phyloP scores from a whole-genome alignment of 35 echinoderm and acorn worm species.

The Lytechinus pictus region DNA sequence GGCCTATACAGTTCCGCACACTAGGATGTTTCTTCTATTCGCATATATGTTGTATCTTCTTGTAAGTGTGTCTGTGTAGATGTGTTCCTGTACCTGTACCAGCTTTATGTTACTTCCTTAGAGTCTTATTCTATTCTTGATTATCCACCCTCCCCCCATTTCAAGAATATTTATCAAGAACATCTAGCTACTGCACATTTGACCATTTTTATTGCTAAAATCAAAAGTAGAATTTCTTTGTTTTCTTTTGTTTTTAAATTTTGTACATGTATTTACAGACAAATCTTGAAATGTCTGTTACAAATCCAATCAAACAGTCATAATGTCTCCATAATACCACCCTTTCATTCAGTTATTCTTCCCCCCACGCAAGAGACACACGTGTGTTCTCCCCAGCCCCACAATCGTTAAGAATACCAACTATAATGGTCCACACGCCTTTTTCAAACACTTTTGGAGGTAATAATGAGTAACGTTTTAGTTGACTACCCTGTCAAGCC shows the following conservation, averaged over 20 bases:
- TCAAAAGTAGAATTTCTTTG: neutral
- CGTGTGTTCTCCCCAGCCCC: neutral
- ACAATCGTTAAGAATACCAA: neutral
- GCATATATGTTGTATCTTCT: neutral
- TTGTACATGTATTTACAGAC: neutral
- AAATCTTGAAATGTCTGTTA: neutral
- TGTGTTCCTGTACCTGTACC: neutral
- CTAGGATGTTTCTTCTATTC: neutral
- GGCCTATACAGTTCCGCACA: too few species aligned
- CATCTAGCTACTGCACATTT: neutral
- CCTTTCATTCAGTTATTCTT: neutral
- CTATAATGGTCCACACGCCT: neutral
- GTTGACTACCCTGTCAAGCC: neutral
- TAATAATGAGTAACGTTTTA: neutral
- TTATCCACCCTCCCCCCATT: neutral
- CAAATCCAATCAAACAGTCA: conserved; percentile 11
- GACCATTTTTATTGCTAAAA: neutral
- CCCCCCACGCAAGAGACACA: neutral
- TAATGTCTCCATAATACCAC: neutral
- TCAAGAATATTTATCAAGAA: neutral
- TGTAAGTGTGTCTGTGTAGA: neutral
- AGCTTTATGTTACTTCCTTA: neutral
- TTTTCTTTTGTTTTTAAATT: neutral
- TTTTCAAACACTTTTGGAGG: neutral
- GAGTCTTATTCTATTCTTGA: neutral